Conservation (phyloP, 2,113 vertebrate species). For the Gopherus flavomarginatus region DNA sequence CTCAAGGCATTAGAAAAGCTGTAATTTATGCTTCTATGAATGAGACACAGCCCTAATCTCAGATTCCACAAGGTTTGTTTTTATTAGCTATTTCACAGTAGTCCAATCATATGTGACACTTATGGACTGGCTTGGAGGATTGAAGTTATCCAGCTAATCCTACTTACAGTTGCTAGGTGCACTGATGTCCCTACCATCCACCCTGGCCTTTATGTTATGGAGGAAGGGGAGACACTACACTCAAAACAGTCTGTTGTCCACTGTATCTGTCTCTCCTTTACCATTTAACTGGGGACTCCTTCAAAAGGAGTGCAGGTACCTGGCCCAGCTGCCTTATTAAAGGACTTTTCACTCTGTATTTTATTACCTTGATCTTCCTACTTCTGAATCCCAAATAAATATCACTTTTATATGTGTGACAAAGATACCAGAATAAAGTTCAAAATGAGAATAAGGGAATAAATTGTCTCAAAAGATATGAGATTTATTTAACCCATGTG, state of each 20-base stretch:
- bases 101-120: background rate
- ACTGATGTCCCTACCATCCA: accelerated
- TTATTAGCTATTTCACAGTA: background rate
- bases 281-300: background rate
- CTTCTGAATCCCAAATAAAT: background rate
- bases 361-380: background rate
- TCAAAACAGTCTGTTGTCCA: background rate
- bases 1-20: background rate
- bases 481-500: background rate
- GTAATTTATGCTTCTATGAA: accelerated
- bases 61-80: accelerated
- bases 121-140: background rate
- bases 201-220: background rate
- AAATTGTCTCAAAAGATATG: background rate
- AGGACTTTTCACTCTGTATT: background rate
- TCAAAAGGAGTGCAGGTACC: background rate
- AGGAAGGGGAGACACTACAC: background rate
- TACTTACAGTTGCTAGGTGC: background rate
- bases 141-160: background rate
- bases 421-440: background rate
- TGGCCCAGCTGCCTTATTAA: background rate
- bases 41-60: background rate
- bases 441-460: background rate
- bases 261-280: background rate
- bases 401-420: background rate